phyloP scores from a whole-genome alignment of 1,140 invertebrate genomes.

The Cherax destructor region DNA sequence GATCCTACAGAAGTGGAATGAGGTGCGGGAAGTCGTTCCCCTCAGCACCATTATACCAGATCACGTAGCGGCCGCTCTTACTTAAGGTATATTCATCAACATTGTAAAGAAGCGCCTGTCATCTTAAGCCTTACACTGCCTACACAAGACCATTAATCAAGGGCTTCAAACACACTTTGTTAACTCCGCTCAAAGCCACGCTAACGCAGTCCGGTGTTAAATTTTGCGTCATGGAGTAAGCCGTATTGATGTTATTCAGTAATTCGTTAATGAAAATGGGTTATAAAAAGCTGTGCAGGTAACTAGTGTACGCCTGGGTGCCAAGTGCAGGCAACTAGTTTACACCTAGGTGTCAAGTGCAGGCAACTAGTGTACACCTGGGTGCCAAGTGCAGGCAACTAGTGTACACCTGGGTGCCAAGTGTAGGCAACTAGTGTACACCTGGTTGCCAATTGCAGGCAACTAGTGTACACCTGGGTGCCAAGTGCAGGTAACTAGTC shows the following conservation, averaged over 20 bases:
- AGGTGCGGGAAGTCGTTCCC: not conserved
- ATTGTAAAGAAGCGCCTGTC: not conserved
- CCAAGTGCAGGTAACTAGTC: too few relatives aligned
- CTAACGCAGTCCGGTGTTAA: not conserved
- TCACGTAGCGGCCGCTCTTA: not conserved
- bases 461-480: too few relatives aligned
- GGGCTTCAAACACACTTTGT: not conserved
- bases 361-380: too few relatives aligned
- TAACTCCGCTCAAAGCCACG: not conserved
- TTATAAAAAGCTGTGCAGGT: too few relatives aligned
- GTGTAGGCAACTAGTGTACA: too few relatives aligned
- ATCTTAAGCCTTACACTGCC: not conserved
- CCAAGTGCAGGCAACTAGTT: too few relatives aligned
- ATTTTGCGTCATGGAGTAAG: not conserved
- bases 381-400: too few relatives aligned
- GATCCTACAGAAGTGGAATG: not conserved
- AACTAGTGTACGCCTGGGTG: too few relatives aligned
- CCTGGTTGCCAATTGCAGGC: too few relatives aligned
- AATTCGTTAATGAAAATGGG: too few relatives aligned
- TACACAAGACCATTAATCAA: not conserved
- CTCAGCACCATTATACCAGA: not conserved
- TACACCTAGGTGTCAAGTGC: too few relatives aligned
- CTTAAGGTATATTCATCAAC: not conserved
- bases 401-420: too few relatives aligned
- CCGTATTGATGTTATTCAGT: not conserved